phyloP scores from a whole-genome alignment of 2,888 invertebrate species.

The Troilus luridus region DNA sequence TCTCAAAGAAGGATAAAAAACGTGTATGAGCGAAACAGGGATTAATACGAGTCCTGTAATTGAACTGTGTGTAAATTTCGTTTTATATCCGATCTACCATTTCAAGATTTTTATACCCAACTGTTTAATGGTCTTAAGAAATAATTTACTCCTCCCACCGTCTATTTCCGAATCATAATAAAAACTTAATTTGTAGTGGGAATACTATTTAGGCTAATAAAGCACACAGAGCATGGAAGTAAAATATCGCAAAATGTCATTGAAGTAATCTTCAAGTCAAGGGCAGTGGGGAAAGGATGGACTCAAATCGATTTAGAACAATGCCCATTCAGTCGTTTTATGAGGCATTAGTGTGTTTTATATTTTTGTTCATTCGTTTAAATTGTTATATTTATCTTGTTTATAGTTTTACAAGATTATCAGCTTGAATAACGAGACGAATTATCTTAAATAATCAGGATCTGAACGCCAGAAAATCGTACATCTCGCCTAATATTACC shows the following conservation, averaged over 20 bases:
- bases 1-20: neutral
- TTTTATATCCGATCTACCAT: neutral
- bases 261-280: neutral
- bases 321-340: neutral
- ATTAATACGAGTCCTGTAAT: neutral
- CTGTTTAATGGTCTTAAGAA: neutral
- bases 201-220: neutral
- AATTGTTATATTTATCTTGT: neutral
- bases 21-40: neutral
- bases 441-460: too few relatives aligned
- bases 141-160: neutral
- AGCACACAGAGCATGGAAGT: neutral
- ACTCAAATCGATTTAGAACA: neutral
- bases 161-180: neutral
- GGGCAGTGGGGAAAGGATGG: neutral
- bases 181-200: neutral
- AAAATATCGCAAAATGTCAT: neutral
- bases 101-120: neutral
- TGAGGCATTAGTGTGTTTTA: neutral
- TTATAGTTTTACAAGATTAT: neutral
- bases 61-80: neutral
- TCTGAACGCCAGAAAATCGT: too few relatives aligned
- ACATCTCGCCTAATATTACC: too few relatives aligned
- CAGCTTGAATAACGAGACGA: too few relatives aligned
- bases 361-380: neutral